A percentile compares a stretch with the other conserved stretches of the same genome.
phyloP scores from a whole-genome alignment of 2,113 vertebrate genomes.

The Erythrocercus mccallii region DNA sequence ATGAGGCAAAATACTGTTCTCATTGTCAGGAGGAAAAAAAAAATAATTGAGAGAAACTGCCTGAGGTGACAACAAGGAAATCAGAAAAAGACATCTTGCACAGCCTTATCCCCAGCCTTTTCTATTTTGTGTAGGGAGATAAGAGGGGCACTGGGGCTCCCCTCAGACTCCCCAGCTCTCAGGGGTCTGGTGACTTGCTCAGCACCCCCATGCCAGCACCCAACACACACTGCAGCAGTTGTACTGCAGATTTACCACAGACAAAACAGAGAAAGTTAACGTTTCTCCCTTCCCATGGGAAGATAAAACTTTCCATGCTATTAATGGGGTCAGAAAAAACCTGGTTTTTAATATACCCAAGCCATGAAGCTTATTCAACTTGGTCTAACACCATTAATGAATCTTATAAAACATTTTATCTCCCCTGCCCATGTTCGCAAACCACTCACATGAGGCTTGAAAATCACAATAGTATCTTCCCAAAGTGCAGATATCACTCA shows the following conservation, averaged over 20 bases:
- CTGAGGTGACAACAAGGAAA: not conserved
- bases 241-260: not conserved
- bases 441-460: conserved; percentile 82
- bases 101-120: not conserved
- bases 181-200: not conserved
- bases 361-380: conserved; percentile 74
- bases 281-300: conserved; percentile 10
- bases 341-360: conserved; percentile 64
- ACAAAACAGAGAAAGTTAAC: not conserved
- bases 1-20: not conserved
- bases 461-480: conserved; percentile 87
- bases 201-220: not conserved
- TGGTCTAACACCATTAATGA: conserved; percentile 88
- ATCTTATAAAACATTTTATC: conserved; percentile 88
- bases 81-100: not conserved
- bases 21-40: not conserved
- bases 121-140: not conserved
- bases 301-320: conserved; percentile 43
- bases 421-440: conserved; percentile 78
- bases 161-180: fast-evolving
- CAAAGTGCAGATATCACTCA: conserved; percentile 76
- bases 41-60: not conserved
- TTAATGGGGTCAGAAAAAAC: conserved; percentile 45
- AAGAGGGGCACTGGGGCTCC: not conserved
- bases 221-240: not conserved